Evolutionary conservation across 2,888 invertebrate genomes (phyloP), one percentile per base, ranked within the genome.

Genomic region (Adineta ricciae): DNA sequence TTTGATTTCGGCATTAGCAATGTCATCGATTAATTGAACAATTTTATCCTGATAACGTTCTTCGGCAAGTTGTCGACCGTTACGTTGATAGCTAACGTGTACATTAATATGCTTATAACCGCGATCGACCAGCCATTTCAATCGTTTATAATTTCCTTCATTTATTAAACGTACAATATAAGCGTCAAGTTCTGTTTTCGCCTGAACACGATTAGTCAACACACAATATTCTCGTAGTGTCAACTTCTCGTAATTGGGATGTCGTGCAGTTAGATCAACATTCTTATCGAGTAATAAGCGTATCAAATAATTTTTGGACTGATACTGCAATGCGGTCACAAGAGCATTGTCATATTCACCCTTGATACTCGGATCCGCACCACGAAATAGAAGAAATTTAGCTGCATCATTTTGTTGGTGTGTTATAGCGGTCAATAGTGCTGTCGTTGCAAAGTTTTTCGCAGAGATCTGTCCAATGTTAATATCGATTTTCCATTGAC

Each of bases 31-130:
- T 56, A 86, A 83, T 84, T 86, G 50, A 8, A 86, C 86, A 56
- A 86, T 86, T 64, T 56, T 78, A 64, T 54, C 21, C 50, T 84
- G 78, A 50, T 78, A 83, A 27, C 86, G 46, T 83, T 86, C 86
- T 52, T 84, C 27, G 14, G 84, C 84, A 36, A 84, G 41, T 78
- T 86, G 82, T 32, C 84, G 36, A 14, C 84, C 64, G 24, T 84
- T 83, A 83, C 84, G 78, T 64, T 73, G 56, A 36, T 56, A 84
- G 41, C 52, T 56, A 84, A 84, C 46, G 21, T 46, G 46, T 14
- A 86, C 36, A 84, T 86, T 86, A 54, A 86, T 83, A 72, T 84
- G 84, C 36, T 54, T 83, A 49, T 86, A 86, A 50, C 86, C 86
- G 52, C 84, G 84, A 27, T 84, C 82, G 38, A 84, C 82, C 46